Evolutionary conservation across 2,113 vertebrate genomes (phyloP), one percentile per base, ranked within the genome.

Genomic region (Dasypus novemcinctus): DNA sequence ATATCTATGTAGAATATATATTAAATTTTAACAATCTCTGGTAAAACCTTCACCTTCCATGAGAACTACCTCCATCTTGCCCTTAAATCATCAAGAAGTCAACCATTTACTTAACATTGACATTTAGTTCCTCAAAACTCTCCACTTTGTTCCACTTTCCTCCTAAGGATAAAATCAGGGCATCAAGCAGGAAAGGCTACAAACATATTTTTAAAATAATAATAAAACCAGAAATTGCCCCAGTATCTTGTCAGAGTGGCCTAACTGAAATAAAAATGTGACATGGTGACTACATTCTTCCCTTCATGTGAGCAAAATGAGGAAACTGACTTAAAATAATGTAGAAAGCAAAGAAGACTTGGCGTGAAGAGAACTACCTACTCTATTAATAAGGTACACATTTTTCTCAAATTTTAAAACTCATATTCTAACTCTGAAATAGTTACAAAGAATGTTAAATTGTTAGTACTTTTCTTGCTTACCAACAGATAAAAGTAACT

Each of bases 181-280:
- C 54, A 91, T 5, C 64, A 1, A 91, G 25, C 68, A 90, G 7
- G 13, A 87, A 91, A 89, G 10, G 27, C 52, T 76, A 84, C 23
- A 83, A 69, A 88, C 33, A 83, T 29, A 79, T 54, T 91, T 89
- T 89, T 68, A 93, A 89, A 81, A 59, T 20, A 96, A 38, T 66
- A 82, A 78, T 64, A 46, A 92, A 92, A 90, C 11, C 33, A 93
- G 95, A 85, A 90, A 31, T 84, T 80, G 92, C 27, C 52, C 49
- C 41, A 82, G 1, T 72, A 64, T 91, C 36, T 15, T 85, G 64
- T 17, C 57, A 43, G 84, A 87, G 33, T 75, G 15, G 33, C 27
- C 14, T 41, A 90, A 76, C 36, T 41, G 82, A 87, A 92, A 15
- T 14, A 87, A 86, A 92, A 86, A 7, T 82, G 27, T 84, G 25